A percentile compares a stretch with the other conserved stretches of the same genome.
phyloP scores from a whole-genome alignment of 2,797 vertebrate species.

The Natrix natrix region DNA sequence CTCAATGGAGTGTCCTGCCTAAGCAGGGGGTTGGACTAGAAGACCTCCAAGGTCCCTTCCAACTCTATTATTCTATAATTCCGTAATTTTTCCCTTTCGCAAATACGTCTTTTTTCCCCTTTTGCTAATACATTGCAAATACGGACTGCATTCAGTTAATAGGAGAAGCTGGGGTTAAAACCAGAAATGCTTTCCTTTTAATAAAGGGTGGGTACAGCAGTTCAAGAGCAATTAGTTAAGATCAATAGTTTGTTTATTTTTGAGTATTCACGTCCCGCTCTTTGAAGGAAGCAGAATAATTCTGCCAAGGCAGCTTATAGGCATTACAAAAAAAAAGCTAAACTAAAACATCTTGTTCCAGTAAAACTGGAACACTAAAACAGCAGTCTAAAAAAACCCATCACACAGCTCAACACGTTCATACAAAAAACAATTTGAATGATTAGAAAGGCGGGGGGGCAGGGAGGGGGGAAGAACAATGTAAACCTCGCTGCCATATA shows the following conservation, averaged over 20 bases:
- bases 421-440: background rate
- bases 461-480: background rate
- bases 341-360: conserved; percentile 4
- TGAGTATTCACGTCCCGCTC: background rate
- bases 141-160: background rate
- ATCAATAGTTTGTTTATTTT: background rate
- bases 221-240: background rate
- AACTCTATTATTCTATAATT: no score
- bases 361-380: background rate
- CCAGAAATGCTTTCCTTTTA: background rate
- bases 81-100: background rate
- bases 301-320: background rate
- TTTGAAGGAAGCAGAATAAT: background rate
- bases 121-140: background rate
- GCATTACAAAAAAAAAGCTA: background rate
- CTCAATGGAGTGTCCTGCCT: no score
- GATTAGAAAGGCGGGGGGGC: background rate
- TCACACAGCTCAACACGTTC: background rate
- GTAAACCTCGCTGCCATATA: background rate
- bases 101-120: background rate
- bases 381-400: background rate
- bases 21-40: no score
- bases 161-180: background rate
- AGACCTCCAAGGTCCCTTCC: no score
- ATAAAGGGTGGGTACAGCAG: background rate